Evolutionary conservation across 2,113 vertebrate genomes (phyloP).

Genomic region (Gopherus flavomarginatus): DNA sequence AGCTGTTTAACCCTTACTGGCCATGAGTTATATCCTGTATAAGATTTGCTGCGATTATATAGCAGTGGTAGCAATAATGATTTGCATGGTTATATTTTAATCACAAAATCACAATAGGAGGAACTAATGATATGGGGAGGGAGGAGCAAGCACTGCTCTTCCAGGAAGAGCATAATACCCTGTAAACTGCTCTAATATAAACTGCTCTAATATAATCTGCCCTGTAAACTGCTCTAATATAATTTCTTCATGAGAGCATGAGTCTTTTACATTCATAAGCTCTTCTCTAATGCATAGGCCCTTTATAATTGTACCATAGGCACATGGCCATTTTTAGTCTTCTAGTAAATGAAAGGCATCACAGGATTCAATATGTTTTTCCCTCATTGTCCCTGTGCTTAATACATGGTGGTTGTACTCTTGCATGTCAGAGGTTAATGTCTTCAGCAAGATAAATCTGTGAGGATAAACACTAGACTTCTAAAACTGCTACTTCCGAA

Average conservation of each 20-base stretch:
- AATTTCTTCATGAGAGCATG: not conserved
- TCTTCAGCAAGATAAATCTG: conserved; percentile 28
- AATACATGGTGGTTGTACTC: not conserved
- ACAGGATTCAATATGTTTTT: not conserved
- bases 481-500: not conserved
- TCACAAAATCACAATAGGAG: too few species aligned
- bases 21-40: too few species aligned
- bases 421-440: conserved; percentile 7
- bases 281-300: not conserved
- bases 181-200: not conserved
- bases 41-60: too few species aligned
- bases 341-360: not conserved
- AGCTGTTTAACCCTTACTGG: too few species aligned
- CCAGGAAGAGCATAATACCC: not conserved
- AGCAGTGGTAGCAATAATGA: too few species aligned
- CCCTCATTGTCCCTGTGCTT: not conserved
- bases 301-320: not conserved
- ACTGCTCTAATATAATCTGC: not conserved
- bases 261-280: not conserved
- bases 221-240: not conserved
- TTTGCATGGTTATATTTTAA: too few species aligned
- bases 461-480: not conserved
- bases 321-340: not conserved
- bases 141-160: not conserved
- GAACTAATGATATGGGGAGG: not conserved